Evolutionary conservation across 2,113 vertebrate genomes (phyloP), one percentile per base, ranked within the genome.

Genomic region (Equus przewalskii): DNA sequence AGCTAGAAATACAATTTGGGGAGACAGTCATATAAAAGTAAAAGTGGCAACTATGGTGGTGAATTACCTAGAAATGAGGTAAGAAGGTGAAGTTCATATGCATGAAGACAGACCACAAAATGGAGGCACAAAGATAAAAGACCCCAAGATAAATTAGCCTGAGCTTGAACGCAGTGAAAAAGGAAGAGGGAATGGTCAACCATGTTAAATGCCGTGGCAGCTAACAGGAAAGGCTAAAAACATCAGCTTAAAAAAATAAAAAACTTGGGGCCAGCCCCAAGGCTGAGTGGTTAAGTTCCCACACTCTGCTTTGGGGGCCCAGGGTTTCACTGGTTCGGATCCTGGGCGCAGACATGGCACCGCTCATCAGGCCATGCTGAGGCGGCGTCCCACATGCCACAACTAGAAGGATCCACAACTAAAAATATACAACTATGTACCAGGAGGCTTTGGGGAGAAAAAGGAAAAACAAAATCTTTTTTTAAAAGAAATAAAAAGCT

Each of bases 121-220:
- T 65, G n/a, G 49, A 90, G n/a, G 11, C n/a, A 89, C 24, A 73
- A 44, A 92, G 26, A 78, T 9, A 91, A 96, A 92, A n/a, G 44
- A 33, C 3, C 36, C n/a, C 26, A 6, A 69, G 54, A 64, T 73
- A 30, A 93, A 70, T 44, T 24, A 26, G 58, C 41, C 83, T 83
- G 69, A 54, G 80, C 64, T 36, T 82, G 24, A 92, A 81, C 6
- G 33, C 8, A 49, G 13, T 33, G 36, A 82, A 65, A 54, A n/a
- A 56, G 28, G 28, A 80, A 54, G 33, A 67, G 54, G 87, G 24
- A 72, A 41, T 6, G 7, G 18, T 62, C 75, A 69, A 41, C 46
- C 30, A 41, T 3, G 51, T 80, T 78, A 83, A 94, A 60, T 16
- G 62, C 41, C 15, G 11, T 19, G 36, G n/a, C 70, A 24, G 22